Evolutionary conservation across 2,888 invertebrate species (phyloP).

Genomic region (Dolichopus griseipennis): DNA sequence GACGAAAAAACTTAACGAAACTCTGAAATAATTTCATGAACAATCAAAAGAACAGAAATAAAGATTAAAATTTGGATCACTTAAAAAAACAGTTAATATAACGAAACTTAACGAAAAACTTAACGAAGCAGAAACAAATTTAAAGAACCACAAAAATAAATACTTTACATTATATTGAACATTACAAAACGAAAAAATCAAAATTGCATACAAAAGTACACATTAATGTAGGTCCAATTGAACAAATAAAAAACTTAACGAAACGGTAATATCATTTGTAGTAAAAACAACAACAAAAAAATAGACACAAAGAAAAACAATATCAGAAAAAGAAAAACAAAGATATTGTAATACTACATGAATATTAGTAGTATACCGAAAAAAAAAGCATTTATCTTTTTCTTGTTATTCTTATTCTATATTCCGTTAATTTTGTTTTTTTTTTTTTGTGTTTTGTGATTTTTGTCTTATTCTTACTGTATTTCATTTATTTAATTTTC

Average conservation of each 20-base stretch:
- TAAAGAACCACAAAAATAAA: too few relatives aligned
- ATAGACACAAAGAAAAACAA: too few relatives aligned
- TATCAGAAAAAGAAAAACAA: too few relatives aligned
- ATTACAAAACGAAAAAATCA: too few relatives aligned
- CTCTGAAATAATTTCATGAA: not conserved
- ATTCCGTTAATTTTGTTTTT: too few relatives aligned
- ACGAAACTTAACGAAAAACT: not conserved
- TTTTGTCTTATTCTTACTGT: not conserved
- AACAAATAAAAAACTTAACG: not conserved
- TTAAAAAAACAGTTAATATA: not conserved
- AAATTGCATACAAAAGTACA: not conserved
- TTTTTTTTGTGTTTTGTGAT: too few relatives aligned
- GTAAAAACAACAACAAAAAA: not conserved
- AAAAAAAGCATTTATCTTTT: conserved; percentile 2
- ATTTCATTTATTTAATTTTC: not conserved
- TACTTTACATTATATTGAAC: not conserved
- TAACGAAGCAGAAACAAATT: not conserved
- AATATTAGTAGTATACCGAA: not conserved
- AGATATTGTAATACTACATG: not conserved
- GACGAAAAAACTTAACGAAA: not conserved
- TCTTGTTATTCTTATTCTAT: not conserved
- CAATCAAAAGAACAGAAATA: too few relatives aligned
- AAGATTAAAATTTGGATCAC: too few relatives aligned
- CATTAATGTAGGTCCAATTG: not conserved
- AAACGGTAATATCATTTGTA: not conserved